A percentile compares a stretch with the other conserved stretches of the same genome.
Evolutionary conservation across 2,797 vertebrate genomes (phyloP).

Genomic region (Myotis planiceps): DNA sequence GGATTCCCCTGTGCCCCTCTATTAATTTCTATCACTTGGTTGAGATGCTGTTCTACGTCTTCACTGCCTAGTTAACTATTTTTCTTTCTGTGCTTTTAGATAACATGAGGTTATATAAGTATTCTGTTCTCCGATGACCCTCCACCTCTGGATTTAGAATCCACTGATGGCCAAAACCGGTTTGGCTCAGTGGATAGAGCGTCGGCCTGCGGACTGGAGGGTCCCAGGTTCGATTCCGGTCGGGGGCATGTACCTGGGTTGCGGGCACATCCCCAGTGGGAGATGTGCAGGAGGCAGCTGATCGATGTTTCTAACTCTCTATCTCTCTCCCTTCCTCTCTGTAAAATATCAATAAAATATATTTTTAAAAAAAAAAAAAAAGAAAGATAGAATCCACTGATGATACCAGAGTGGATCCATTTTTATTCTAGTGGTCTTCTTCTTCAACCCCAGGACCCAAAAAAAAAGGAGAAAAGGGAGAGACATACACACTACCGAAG

Average conservation of each 20-base stretch:
- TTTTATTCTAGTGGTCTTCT: neutral
- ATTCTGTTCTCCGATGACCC: neutral
- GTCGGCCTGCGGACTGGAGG: too few relatives aligned
- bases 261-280: too few relatives aligned
- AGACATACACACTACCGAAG: neutral
- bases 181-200: too few relatives aligned
- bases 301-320: too few relatives aligned
- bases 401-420: neutral
- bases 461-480: neutral
- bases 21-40: neutral
- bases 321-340: too few relatives aligned
- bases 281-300: too few relatives aligned
- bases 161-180: too few relatives aligned
- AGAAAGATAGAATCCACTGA: neutral
- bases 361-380: too few relatives aligned
- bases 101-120: neutral
- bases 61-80: neutral
- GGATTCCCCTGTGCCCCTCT: neutral
- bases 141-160: neutral
- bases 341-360: too few relatives aligned
- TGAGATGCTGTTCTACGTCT: neutral
- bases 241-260: too few relatives aligned
- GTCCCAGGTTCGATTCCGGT: too few relatives aligned
- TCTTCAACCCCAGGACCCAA: neutral
- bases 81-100: slow-evolving; percentile 34